Evolutionary conservation across 2,797 vertebrate genomes (phyloP).

Genomic region (Helarctos malayanus): DNA sequence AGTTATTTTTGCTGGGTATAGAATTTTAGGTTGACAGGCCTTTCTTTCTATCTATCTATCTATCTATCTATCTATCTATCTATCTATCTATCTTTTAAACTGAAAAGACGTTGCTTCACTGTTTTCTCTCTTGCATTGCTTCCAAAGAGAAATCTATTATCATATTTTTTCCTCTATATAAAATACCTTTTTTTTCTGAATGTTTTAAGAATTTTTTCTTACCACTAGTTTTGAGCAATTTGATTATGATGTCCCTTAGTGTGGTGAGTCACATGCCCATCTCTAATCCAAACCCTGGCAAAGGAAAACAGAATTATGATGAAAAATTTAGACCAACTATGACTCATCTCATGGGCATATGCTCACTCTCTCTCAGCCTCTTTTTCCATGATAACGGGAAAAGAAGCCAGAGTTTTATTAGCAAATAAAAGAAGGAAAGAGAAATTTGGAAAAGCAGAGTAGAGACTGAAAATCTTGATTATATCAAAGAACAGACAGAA

Average conservation of each 20-base stretch:
- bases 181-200: background rate
- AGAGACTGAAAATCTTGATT: background rate
- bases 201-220: conserved; percentile 11
- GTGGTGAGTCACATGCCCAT: background rate
- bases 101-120: background rate
- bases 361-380: background rate
- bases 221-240: conserved; percentile 28
- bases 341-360: background rate
- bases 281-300: background rate
- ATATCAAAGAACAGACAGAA: background rate
- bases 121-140: background rate
- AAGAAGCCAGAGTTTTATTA: conserved; percentile 23
- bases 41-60: background rate
- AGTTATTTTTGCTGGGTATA: conserved; percentile 51
- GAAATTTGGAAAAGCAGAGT: background rate
- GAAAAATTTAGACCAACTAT: background rate
- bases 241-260: background rate
- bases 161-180: background rate
- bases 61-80: background rate
- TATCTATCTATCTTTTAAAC: background rate
- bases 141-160: background rate
- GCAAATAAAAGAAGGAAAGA: background rate
- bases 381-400: background rate
- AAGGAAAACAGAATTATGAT: background rate
- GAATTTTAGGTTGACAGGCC: background rate